These are phyloP conservation scores for Xenus cinereus DNA, from an alignment of 2,113 vertebrate species.

Conservation along the genomic window DNA sequence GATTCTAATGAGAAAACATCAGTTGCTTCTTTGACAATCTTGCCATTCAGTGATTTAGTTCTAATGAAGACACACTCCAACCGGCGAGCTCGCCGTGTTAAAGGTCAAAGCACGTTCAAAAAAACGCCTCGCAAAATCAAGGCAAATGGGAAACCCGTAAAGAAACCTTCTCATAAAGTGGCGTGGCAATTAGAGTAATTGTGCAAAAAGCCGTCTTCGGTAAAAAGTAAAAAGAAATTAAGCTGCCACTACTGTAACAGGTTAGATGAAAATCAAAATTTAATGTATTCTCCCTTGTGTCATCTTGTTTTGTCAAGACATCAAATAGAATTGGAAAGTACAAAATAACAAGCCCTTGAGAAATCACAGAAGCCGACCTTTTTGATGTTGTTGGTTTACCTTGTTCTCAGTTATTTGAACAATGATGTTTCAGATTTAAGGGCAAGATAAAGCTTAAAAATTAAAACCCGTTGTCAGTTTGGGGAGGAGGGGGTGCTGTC, in stretches of 20 bases:
- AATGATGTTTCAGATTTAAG: conserved; percentile 83
- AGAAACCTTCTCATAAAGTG: conserved; percentile 61
- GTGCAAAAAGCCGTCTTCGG: conserved; percentile 76
- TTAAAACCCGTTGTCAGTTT: conserved; percentile 73
- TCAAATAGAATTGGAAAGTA: conserved; percentile 96
- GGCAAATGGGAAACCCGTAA: conserved; percentile 63
- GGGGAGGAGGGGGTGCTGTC: conserved; percentile 20
- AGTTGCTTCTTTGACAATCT: conserved; percentile 79
- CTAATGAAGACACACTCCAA: conserved; percentile 79
- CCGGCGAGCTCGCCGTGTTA: conserved; percentile 67
- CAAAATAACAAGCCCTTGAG: conserved; percentile 91
- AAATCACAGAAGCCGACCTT: conserved; percentile 86
- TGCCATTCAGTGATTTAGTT: conserved; percentile 75
- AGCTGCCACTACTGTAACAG: conserved; percentile 81
- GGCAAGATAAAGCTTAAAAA: conserved; percentile 81
- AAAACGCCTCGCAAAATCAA: conserved; percentile 72
- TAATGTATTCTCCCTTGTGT: conserved; percentile 90
- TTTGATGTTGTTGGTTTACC: conserved; percentile 93
- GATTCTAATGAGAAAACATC: conserved; percentile 82
- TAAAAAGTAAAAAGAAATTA: conserved; percentile 77
- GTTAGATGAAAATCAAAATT: conserved; percentile 88
- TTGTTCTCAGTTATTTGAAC: conserved; percentile 87
- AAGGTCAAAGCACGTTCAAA: conserved; percentile 80
- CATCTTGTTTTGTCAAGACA: conserved; percentile 94
- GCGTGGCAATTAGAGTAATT: conserved; percentile 82